Evolutionary conservation across 2,888 invertebrate genomes (phyloP), one percentile per base, ranked within the genome.

Genomic region (Epistrophe eligans): DNA sequence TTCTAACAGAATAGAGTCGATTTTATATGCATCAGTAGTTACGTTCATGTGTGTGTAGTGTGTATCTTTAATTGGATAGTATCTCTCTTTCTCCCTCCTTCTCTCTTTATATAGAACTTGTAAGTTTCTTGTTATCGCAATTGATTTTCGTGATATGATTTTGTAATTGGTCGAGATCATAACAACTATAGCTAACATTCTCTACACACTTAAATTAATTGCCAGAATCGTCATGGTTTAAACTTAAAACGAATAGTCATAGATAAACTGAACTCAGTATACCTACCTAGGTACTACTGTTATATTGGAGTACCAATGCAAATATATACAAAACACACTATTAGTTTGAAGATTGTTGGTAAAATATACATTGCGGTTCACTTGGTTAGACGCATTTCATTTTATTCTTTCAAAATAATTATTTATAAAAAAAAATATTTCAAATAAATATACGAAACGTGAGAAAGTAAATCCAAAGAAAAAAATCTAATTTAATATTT

Each of bases 71-170:
- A n/a, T n/a, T n/a, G n/a, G n/a, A n/a, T n/a, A n/a, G n/a, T n/a
- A n/a, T n/a, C n/a, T n/a, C n/a, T n/a, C n/a, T n/a, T n/a, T n/a
- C 24, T 19, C 1, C 4, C 19, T 38, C 19, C 19, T 13, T 50
- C 10, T 15, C 8, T 55, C 5, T 5, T 7, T 35, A 35, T 45
- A 11, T 66, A 48, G 0, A 24, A 35, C 48, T 4, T 4, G 15
- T 24, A 64, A 50, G n/a, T 71, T 76, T 70, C 60, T 79, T 71
- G 52, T 72, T 79, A 87, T 83, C 77, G 85, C 87, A 87, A 87
- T 87, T 76, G 83, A 83, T 87, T 87, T 87, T 83, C 87, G 87
- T 87, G 87, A 87, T 82, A 77, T 87, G 87, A 82, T 87, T 87
- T 87, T 87, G 79, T 82, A 87, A 87, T 87, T 79, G 82, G 45